Conservation (phyloP, 2,113 vertebrate species). For the Triplophysa siluroides region DNA sequence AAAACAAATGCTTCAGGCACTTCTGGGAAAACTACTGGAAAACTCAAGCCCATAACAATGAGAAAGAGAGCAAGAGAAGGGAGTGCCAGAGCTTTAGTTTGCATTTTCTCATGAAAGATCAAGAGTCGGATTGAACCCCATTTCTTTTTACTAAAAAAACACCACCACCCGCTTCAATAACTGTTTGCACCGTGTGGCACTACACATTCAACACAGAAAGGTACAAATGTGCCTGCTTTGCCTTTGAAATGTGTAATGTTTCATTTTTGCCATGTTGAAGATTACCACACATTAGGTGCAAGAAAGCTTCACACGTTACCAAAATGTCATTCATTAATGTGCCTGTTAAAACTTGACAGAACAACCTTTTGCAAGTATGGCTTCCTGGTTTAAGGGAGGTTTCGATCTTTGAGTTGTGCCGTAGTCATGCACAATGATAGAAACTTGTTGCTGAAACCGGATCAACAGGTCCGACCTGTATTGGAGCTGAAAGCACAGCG, state of each 20-base stretch:
- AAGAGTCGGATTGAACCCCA: background rate
- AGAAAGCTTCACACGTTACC: constrained; percentile 5
- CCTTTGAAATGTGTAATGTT: too few relatives aligned
- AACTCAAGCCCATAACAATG: constrained; percentile 1
- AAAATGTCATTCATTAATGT: background rate
- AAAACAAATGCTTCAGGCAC: constrained; percentile 52
- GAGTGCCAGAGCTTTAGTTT: background rate
- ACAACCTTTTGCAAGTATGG: background rate
- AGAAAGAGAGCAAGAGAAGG: constrained; percentile 7
- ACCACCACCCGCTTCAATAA: background rate
- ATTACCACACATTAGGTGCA: background rate
- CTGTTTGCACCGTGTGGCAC: too few relatives aligned
- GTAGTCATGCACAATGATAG: background rate
- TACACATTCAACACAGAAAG: too few relatives aligned
- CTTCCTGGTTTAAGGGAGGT: background rate
- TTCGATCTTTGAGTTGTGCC: background rate
- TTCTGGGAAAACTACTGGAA: constrained; percentile 47
- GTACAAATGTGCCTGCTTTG: too few relatives aligned
- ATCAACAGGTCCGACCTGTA: constrained; percentile 54
- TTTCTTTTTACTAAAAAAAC: too few relatives aligned
- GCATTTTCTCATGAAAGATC: background rate
- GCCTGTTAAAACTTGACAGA: constrained; percentile 24
- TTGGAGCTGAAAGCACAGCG: background rate
- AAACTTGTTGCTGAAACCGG: constrained; percentile 45
- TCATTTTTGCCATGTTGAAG: too few relatives aligned